Base-by-base conservation (phyloP, 2,113 vertebrate species). In the Nymphicus hollandicus region DNA sequence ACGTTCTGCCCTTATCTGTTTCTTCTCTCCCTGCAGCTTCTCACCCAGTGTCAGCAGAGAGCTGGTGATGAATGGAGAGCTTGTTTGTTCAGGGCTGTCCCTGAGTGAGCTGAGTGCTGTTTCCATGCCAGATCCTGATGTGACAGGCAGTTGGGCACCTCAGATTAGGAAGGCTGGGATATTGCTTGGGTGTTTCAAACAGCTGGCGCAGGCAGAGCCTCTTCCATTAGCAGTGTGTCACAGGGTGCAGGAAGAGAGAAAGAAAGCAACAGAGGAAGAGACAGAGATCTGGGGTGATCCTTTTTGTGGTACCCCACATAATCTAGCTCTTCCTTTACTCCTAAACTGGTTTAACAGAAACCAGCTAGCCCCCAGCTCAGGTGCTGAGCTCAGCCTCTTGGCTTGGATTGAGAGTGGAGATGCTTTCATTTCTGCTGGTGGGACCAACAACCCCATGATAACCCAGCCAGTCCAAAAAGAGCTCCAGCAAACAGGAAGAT, bases 71-170 rank as follows among this genome's bases (percentile, higher is more conserved):
- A 86, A 63, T 14, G 27, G 77, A 50, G 18, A 64, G 79, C 25
- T 91, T 96, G 94, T 95, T 97, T 97, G 88, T 70, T 96, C 95
- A 95, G 84, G 78, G 66, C 53, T 78, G 1, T 80, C 60, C 79
- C 91, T 71, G 71, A 89, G 70, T 28, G 83, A 82, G 46, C 65
- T 2, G 70, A 93, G 86, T 66, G 86, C 95, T 88, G 87, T 94
- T 97, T 96, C 95, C 87, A 95, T 95, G 92, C 95, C 87, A 94
- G 91, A 93, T 52, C 41, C 31, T 91, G 74, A 82, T 2, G 31
- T 93, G 81, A 72, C 1, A 2, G 68, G 47, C 90, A 87, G 50
- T 47, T 84, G 88, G 65, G 70, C 35, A 82, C 41, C 81, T 80
- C 61, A 56, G 49, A 37, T 73, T 31, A 89, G 53, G 66, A 89